phyloP scores from a whole-genome alignment of 2,888 invertebrate species.

The Drosophila paramelanica region DNA sequence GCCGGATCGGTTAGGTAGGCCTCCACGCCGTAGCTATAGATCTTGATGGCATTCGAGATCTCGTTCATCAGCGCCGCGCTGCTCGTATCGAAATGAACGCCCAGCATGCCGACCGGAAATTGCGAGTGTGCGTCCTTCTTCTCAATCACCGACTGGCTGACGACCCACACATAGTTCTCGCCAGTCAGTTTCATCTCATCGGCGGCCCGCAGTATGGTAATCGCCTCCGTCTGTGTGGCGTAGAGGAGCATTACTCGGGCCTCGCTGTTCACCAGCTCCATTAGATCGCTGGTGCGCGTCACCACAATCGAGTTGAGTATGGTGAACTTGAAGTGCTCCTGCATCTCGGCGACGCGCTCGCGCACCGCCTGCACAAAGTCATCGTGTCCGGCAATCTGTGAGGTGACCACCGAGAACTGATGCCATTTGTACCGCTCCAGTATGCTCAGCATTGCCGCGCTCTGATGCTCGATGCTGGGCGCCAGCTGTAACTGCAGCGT shows the following conservation, averaged over 20 bases:
- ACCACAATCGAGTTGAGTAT: slow-evolving; percentile 94
- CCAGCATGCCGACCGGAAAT: slow-evolving; percentile 96
- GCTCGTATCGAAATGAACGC: slow-evolving; percentile 96
- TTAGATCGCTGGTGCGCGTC: slow-evolving; percentile 91
- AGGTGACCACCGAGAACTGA: slow-evolving; percentile 96
- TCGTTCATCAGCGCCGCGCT: slow-evolving; percentile 92
- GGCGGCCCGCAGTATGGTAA: slow-evolving; percentile 88
- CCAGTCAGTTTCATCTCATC: slow-evolving; percentile 85
- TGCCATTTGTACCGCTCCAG: slow-evolving; percentile 98
- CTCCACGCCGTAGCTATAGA: slow-evolving; percentile 96
- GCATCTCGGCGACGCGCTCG: slow-evolving; percentile 93
- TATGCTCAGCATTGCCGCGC: slow-evolving; percentile 97
- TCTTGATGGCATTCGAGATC: slow-evolving; percentile 95
- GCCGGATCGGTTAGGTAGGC: slow-evolving; percentile 91
- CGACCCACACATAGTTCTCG: slow-evolving; percentile 98
- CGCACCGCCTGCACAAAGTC: slow-evolving; percentile 97
- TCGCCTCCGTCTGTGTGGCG: slow-evolving; percentile 94
- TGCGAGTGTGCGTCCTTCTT: slow-evolving; percentile 90
- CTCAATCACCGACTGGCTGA: slow-evolving; percentile 96
- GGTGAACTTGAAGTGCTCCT: slow-evolving; percentile 92
- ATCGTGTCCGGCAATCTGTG: slow-evolving; percentile 96
- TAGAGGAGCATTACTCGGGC: slow-evolving; percentile 96
- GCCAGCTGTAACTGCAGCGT: slow-evolving; percentile 96
- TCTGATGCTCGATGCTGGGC: slow-evolving; percentile 97
- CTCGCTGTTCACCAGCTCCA: slow-evolving; percentile 94